These are phyloP conservation scores for Coluber constrictor DNA, from an alignment of 2,797 vertebrate species.

Conservation along the genomic window DNA sequence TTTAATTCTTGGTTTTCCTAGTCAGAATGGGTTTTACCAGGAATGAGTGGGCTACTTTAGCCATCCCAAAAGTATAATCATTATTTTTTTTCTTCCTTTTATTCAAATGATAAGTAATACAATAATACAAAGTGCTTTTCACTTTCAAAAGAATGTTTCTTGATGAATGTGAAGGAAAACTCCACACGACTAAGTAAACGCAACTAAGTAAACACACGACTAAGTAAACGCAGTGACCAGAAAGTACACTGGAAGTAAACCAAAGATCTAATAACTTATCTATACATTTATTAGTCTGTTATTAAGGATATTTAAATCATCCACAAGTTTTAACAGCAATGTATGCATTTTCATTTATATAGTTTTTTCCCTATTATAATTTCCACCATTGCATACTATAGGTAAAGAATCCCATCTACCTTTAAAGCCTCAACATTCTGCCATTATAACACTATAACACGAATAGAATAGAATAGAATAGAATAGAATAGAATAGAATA, in stretches of 20 bases:
- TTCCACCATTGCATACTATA: neutral
- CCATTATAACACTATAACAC: neutral
- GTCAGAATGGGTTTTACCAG: neutral
- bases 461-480: too few species aligned
- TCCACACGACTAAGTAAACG: neutral
- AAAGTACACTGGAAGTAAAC: neutral
- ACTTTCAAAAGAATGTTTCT: neutral
- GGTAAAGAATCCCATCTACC: neutral
- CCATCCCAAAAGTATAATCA: neutral
- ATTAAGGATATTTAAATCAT: neutral
- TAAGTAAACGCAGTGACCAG: neutral
- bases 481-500: too few species aligned
- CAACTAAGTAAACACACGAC: neutral
- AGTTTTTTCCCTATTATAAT: neutral
- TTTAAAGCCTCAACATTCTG: neutral
- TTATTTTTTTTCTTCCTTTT: neutral
- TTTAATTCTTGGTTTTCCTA: neutral
- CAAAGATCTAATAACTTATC: neutral
- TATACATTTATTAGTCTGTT: neutral
- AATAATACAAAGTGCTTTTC: neutral
- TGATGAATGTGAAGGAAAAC: neutral
- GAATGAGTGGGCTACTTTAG: neutral
- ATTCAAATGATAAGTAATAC: neutral
- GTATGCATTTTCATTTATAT: neutral
- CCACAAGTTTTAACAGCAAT: neutral